Conservation (phyloP, 2,797 vertebrate species). For the Anableps anableps region DNA sequence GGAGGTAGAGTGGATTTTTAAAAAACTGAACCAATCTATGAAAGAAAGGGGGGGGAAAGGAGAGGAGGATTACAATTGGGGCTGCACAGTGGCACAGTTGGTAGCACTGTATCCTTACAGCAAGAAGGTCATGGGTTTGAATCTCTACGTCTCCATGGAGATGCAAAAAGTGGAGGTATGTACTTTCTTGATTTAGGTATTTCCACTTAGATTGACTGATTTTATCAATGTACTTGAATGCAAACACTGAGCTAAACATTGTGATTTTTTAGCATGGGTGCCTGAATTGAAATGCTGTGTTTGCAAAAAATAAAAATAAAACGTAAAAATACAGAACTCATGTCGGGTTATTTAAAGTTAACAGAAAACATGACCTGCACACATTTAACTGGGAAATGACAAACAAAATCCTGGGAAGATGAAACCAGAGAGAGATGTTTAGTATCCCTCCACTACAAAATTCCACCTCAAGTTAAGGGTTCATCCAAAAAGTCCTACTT, state of each 20-base stretch:
- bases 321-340: neutral
- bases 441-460: neutral
- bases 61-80: no score
- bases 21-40: no score
- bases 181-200: neutral
- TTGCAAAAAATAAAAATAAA: neutral
- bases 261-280: no score
- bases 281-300: neutral
- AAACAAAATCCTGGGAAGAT: neutral
- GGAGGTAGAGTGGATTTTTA: no score
- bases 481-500: no score
- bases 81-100: no score
- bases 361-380: neutral
- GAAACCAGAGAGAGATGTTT: neutral
- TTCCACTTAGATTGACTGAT: neutral
- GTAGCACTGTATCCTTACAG: no score
- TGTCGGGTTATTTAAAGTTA: neutral
- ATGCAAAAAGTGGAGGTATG: neutral
- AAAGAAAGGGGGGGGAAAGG: no score
- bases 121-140: no score
- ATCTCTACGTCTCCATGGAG: neutral
- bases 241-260: neutral
- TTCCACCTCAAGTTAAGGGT: neutral
- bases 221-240: neutral
- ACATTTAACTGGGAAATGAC: neutral